Base-by-base conservation (phyloP, 2,113 vertebrate species). In the Tonatia bakeri region DNA sequence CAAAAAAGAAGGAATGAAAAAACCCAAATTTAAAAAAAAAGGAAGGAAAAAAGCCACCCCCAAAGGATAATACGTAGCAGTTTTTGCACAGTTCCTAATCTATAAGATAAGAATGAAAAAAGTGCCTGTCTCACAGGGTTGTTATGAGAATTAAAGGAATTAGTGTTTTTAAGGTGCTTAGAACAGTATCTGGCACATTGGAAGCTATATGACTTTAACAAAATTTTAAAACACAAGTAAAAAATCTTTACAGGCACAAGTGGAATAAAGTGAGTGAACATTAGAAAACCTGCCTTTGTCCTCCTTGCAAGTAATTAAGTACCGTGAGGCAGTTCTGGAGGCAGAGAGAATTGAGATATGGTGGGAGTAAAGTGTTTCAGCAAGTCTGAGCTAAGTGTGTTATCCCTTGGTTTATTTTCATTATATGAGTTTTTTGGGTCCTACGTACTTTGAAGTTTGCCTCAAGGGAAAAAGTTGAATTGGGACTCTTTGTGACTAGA, bases 381-480 rank as follows among this genome's bases (percentile, higher is more conserved):
- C 79, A 79, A 95, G 77, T 90, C 88, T 89, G 28, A 86, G 91
- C 91, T 96, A 92, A 91, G 81, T 45, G 26, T 47, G 43, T 85
- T 92, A 94, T 86, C 54, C 90, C 36, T 94, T 36, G 15, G 77
- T 96, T 96, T 96, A 95, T 97, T 97, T 98, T 96, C 95, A 76
- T 95, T 95, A 82, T 94, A 45, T 79, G 91, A 97, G 96, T 94
- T 96, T 97, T 95, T 95, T 97, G 86, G 96, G 97, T 95, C 56
- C 61, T 95, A 85, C 77, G 90, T 94, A 94, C 97, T 98, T 97
- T 98, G 97, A 98, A 98, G 96, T 97, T 97, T 76, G 95, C 92
- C 97, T 96, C 96, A 92, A 97, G 97, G 95, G 96, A 95, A 97
- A 67, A 89, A 92, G 85, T 90, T 97, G 97, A 97, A 97, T 95